Conservation (phyloP, 2,888 invertebrate genomes). For the Odontocolon sp. region DNA sequence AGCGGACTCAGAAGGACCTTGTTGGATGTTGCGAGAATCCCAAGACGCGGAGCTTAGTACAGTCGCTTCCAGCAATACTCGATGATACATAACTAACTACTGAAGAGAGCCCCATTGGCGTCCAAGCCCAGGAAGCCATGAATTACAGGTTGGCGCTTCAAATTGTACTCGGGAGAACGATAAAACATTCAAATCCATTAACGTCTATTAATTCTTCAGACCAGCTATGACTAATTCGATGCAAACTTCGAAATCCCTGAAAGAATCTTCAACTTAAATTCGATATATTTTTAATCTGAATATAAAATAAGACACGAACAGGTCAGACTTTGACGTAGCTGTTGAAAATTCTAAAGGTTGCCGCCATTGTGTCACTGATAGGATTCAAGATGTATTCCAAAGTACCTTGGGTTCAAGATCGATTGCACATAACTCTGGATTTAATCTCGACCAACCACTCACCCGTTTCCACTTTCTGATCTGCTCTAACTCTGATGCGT, state of each 20-base stretch:
- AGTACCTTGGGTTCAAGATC: conserved; percentile 15
- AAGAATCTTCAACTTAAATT: neutral
- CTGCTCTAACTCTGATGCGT: conserved; percentile 27
- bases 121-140: neutral
- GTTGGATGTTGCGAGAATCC: conserved; percentile 17
- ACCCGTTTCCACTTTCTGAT: conserved; percentile 1
- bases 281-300: neutral
- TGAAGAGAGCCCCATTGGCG: neutral
- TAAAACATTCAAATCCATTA: neutral
- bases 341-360: neutral
- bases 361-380: conserved; percentile 19
- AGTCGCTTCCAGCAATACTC: neutral
- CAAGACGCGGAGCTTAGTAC: neutral
- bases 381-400: conserved; percentile 7
- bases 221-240: neutral
- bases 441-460: conserved; percentile 12
- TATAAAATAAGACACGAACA: neutral
- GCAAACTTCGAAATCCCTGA: neutral
- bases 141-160: neutral
- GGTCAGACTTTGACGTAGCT: neutral
- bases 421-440: conserved; percentile 35
- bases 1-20: neutral
- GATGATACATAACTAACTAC: conserved; percentile 5
- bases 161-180: neutral
- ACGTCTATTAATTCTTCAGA: neutral